These are phyloP conservation scores for Clinocottus analis DNA, from an alignment of 2,113 vertebrate species.

Conservation along the genomic window DNA sequence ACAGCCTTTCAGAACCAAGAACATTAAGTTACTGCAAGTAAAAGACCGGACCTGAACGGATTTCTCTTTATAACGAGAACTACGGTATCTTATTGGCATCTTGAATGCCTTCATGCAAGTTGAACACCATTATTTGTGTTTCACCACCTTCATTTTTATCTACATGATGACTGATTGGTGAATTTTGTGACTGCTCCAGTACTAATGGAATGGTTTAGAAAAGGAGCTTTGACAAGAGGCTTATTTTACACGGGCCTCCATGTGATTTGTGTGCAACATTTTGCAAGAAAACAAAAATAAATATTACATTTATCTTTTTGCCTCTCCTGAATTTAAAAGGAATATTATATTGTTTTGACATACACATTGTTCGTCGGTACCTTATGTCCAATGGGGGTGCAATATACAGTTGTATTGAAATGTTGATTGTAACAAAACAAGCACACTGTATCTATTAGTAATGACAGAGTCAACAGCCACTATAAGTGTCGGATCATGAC, in stretches of 20 bases:
- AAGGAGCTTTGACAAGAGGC: constrained; percentile 43
- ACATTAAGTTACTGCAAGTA: constrained; percentile 38
- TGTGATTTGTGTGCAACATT: constrained; percentile 73
- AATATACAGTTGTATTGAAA: constrained; percentile 43
- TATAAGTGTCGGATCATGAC: constrained; percentile 48
- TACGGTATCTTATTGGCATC: constrained; percentile 32
- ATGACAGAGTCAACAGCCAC: constrained; percentile 58
- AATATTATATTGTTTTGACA: constrained; percentile 48
- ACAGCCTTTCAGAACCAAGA: constrained; percentile 51
- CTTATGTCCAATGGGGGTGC: constrained; percentile 42
- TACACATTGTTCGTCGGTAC: constrained; percentile 65
- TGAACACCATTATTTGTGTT: constrained; percentile 46
- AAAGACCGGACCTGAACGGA: constrained; percentile 44
- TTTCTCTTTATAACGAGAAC: constrained; percentile 45
- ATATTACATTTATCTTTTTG: constrained; percentile 57
- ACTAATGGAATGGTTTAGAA: constrained; percentile 72
- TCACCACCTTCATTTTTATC: constrained; percentile 26
- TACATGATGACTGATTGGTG: constrained; percentile 30
- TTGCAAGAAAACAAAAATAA: constrained; percentile 72
- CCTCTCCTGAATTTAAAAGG: constrained; percentile 45
- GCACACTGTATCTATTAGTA: constrained; percentile 48
- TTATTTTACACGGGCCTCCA: constrained; percentile 8
- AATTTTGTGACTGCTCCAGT: constrained; percentile 27
- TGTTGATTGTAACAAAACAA: constrained; percentile 53
- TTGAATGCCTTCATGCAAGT: constrained; percentile 61